Evolutionary conservation across 2,888 invertebrate genomes (phyloP), one percentile per base, ranked within the genome.

Genomic region (Melipona beecheii): DNA sequence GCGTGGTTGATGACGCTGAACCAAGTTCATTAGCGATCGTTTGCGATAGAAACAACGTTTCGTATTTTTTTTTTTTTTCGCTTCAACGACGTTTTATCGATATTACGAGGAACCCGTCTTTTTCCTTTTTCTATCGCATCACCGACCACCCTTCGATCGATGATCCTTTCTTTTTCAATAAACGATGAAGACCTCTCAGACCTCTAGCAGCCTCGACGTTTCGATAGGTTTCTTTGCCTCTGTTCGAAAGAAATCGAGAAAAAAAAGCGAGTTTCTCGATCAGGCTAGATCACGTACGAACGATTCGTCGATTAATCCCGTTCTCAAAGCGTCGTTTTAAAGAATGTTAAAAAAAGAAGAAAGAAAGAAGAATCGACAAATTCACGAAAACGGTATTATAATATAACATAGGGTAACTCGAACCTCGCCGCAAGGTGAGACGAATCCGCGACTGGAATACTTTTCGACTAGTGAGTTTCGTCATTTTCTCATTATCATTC

Each of bases 401-500:
- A 60, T 17, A 27, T 60, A 17, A 24, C 15, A 9, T 70, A 64
- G 31, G 31, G 24, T 24, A 54, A n/a, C 52, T n/a, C 11, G 62
- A 64, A 24, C n/a, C 36, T 24, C 60, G 17, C 17, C 24, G 36
- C 36, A 36, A 36, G 36, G 36, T 9, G 36, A 36, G 36, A 36
- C 36, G 36, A 9, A 81, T 64, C 56, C 73, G 69, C 58, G 72
- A 69, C 49, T 58, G 58, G 69, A 68, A 81, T 64, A 76, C 58
- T 77, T 75, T 69, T 64, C 27, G 21, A 49, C 49, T 50, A 52
- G 84, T 56, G 78, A 81, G 19, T 75, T 71, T 85, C 75, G 62
- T 82, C 36, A 80, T 80, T 88, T 87, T 1, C 36, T 36, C 75
- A 65, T 89, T 87, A 73, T 85, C 83, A 74, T 90, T 90, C 82